Conservation (phyloP, 2,888 invertebrate species). For the Lymantria dispar region DNA sequence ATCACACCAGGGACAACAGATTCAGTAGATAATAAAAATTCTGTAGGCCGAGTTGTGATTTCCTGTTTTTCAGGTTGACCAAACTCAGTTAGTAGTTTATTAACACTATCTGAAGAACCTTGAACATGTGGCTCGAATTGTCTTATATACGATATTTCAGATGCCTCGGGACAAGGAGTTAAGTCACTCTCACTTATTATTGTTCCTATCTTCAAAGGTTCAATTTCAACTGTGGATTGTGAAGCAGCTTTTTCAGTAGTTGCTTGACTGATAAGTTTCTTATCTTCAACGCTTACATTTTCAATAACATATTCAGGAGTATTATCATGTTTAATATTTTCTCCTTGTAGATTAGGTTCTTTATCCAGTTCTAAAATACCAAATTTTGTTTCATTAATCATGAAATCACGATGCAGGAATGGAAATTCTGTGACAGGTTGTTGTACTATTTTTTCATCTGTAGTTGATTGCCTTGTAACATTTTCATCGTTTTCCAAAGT, state of each 20-base stretch:
- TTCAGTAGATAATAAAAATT: constrained; percentile 7
- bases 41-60: constrained; percentile 39
- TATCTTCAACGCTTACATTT: not conserved
- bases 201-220: constrained; percentile 46
- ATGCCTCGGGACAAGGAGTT: constrained; percentile 31
- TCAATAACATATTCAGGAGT: constrained; percentile 4
- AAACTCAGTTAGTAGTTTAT: constrained; percentile 39
- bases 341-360: constrained; percentile 24
- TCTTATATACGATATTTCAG: constrained; percentile 51
- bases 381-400: constrained; percentile 15
- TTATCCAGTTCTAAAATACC: constrained; percentile 29
- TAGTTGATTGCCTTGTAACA: not conserved
- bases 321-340: constrained; percentile 3
- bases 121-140: constrained; percentile 47
- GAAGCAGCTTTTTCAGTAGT: constrained; percentile 35
- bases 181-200: constrained; percentile 46
- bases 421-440: constrained; percentile 22
- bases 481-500: not conserved
- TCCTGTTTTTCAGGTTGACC: constrained; percentile 60
- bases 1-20: constrained; percentile 10
- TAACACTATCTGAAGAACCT: constrained; percentile 48
- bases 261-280: constrained; percentile 23
- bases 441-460: not conserved
- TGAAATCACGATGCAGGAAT: constrained; percentile 28
- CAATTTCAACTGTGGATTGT: constrained; percentile 44